These are phyloP conservation scores for Labeo calbasu DNA, from an alignment of 2,797 vertebrate genomes.

Conservation along the genomic window DNA sequence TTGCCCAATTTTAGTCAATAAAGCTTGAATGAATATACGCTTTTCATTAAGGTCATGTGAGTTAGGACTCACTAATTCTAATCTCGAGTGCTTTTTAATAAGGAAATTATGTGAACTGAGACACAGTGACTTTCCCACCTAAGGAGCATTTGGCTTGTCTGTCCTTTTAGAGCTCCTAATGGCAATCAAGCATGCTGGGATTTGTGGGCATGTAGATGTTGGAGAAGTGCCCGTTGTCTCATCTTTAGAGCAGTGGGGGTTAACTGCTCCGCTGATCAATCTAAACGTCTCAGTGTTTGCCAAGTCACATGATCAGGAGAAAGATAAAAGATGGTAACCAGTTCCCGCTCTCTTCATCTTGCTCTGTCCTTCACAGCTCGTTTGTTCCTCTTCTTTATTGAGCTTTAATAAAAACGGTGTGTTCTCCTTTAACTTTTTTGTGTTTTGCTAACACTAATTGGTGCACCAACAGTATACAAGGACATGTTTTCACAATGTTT, in stretches of 20 bases:
- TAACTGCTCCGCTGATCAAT: conserved; percentile 23
- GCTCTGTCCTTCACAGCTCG: conserved; percentile 1
- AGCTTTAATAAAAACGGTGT: neutral
- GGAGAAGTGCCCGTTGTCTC: neutral
- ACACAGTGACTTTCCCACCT: conserved; percentile 3
- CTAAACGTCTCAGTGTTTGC: conserved; percentile 28
- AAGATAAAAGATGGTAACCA: neutral
- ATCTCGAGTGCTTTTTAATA: neutral
- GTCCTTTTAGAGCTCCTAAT: conserved; percentile 2
- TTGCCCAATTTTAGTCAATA: neutral
- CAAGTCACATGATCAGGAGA: conserved; percentile 16
- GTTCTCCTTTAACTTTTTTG: neutral
- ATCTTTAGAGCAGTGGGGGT: conserved; percentile 15
- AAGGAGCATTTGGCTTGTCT: neutral
- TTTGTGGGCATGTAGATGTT: conserved; percentile 5
- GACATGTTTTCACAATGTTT: neutral
- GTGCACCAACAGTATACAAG: neutral
- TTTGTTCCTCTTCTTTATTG: neutral
- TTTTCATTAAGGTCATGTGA: neutral
- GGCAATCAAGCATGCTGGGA: conserved; percentile 16
- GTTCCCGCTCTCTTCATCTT: neutral
- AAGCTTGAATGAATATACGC: neutral
- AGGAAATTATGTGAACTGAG: neutral
- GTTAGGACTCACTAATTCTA: neutral
- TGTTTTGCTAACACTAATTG: neutral